Conservation (phyloP, 2,113 vertebrate species). For the Platysternon megacephalum region DNA sequence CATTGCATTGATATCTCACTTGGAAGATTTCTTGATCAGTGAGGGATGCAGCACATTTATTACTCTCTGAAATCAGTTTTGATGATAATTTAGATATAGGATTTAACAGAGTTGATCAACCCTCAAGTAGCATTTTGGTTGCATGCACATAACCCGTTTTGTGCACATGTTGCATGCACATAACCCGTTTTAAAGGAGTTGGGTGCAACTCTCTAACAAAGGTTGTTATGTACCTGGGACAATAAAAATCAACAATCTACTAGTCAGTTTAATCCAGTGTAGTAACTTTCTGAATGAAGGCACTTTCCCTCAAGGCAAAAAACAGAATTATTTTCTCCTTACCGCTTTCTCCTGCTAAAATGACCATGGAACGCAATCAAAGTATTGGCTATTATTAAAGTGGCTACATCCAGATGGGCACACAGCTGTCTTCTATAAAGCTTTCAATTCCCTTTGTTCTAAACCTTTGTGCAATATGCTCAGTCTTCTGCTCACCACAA, state of each 20-base stretch:
- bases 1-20: not conserved
- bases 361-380: not conserved
- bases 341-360: not conserved
- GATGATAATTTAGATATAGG: not conserved
- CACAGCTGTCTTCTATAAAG: not conserved
- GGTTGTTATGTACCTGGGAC: not conserved
- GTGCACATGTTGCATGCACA: not conserved
- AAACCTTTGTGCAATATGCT: not conserved
- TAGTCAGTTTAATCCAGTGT: not conserved
- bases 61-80: not conserved
- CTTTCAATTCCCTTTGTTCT: not conserved
- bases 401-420: not conserved
- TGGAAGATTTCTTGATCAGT: not conserved
- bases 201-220: not conserved
- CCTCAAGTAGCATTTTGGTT: not conserved
- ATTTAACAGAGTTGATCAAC: not conserved
- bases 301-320: not conserved
- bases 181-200: not conserved
- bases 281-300: not conserved
- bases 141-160: too few relatives aligned
- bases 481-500: not conserved
- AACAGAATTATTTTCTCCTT: not conserved
- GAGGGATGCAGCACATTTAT: not conserved
- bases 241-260: not conserved
- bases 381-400: not conserved